Percentiles rank a stretch among this genome's conserved stretches.
These are phyloP conservation scores for Aethes cnicana DNA, from an alignment of 2,888 invertebrate genomes.

Conservation along the genomic window DNA sequence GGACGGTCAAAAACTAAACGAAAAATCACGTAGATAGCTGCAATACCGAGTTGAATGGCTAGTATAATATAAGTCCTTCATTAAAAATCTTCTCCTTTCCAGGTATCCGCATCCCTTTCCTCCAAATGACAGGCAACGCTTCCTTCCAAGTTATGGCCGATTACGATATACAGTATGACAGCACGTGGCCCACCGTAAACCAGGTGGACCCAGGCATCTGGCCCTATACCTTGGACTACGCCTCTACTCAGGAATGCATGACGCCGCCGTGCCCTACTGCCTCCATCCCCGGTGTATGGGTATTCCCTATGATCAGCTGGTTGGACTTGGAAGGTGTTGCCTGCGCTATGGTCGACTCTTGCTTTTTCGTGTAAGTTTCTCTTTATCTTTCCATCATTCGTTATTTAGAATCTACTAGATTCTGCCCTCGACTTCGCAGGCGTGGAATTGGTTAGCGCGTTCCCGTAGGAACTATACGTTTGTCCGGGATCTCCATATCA, in stretches of 20 bases:
- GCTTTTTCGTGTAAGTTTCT: constrained; percentile 55
- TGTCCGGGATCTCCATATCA: too few species aligned
- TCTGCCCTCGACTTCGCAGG: too few species aligned
- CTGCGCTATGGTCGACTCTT: constrained; percentile 76
- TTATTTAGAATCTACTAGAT: neutral
- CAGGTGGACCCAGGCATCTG: constrained; percentile 60
- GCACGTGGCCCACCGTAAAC: constrained; percentile 71
- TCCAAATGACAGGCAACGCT: constrained; percentile 66
- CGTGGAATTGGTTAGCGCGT: too few species aligned
- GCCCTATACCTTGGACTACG: constrained; percentile 84
- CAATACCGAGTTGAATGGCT: too few species aligned
- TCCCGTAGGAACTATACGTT: too few species aligned
- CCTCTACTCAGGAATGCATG: constrained; percentile 65
- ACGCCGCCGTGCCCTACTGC: constrained; percentile 71
- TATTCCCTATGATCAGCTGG: constrained; percentile 79
- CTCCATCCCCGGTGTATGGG: constrained; percentile 79
- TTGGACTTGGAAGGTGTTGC: constrained; percentile 50
- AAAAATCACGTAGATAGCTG: too few species aligned
- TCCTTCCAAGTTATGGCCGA: constrained; percentile 71
- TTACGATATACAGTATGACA: constrained; percentile 74
- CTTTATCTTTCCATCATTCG: too few species aligned
- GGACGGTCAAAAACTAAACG: too few species aligned
- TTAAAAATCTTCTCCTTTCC: constrained; percentile 1
- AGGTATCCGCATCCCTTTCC: constrained; percentile 61
- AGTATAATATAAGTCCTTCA: neutral